Conservation (phyloP, 2,113 vertebrate genomes). For the Pterophyllum scalare region DNA sequence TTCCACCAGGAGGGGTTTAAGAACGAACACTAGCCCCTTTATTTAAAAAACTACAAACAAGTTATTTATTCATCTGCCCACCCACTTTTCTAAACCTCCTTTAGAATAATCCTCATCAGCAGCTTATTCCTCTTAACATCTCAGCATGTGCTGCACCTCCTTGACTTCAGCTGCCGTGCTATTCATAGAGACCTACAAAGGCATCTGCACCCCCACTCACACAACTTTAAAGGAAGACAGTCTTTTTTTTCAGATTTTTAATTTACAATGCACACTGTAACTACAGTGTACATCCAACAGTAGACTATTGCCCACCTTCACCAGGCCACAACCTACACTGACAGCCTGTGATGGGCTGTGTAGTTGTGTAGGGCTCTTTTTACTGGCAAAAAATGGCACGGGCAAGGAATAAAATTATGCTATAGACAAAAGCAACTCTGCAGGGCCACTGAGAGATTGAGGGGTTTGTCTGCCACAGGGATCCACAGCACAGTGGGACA, state of each 20-base stretch:
- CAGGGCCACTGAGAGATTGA: conserved; percentile 22
- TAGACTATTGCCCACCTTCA: conserved; percentile 14
- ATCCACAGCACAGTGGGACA: conserved; percentile 37
- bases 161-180: conserved; percentile 30
- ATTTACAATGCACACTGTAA: conserved; percentile 47
- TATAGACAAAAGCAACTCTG: conserved; percentile 32
- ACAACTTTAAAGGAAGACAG: conserved; percentile 28
- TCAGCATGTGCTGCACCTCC: conserved; percentile 53
- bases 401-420: conserved; percentile 40
- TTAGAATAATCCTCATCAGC: conserved; percentile 38
- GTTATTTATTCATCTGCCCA: conserved; percentile 43
- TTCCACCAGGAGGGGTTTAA: conserved; percentile 27
- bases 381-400: conserved; percentile 26
- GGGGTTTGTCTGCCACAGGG: conserved; percentile 35
- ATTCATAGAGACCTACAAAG: conserved; percentile 30
- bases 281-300: conserved; percentile 14
- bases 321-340: conserved; percentile 17
- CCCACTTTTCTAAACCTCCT: neutral
- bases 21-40: conserved; percentile 30
- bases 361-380: conserved; percentile 43
- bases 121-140: conserved; percentile 54
- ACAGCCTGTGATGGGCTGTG: conserved; percentile 41
- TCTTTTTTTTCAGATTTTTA: conserved; percentile 49
- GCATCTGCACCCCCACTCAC: conserved; percentile 12
- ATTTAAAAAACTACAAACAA: conserved; percentile 41